Percentiles rank a stretch among this genome's conserved stretches.
Evolutionary conservation across 2,797 vertebrate genomes (phyloP).

Genomic region (Semotilus atromaculatus): DNA sequence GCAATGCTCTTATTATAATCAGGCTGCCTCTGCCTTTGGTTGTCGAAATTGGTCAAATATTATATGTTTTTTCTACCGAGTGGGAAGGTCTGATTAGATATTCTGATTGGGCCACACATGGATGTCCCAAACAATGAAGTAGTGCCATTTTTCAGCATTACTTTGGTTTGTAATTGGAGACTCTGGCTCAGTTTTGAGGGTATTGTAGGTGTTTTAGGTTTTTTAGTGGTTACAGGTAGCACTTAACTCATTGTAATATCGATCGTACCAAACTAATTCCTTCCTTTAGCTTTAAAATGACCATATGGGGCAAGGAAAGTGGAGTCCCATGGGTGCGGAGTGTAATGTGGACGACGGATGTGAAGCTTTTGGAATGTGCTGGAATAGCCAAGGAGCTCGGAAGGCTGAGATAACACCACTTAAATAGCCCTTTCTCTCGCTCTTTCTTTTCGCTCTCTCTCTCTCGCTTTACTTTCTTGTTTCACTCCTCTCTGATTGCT

Average conservation of each 20-base stretch:
- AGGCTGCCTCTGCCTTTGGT: constrained; percentile 34
- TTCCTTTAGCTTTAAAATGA: constrained; percentile 54
- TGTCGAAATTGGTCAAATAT: constrained; percentile 29
- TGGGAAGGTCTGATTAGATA: constrained; percentile 39
- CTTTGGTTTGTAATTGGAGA: constrained; percentile 6
- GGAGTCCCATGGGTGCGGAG: constrained; percentile 50
- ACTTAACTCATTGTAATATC: neutral
- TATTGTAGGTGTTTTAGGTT: neutral
- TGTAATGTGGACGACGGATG: constrained; percentile 56
- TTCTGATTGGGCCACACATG: constrained; percentile 39
- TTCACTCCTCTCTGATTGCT: constrained; percentile 71
- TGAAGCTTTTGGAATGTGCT: constrained; percentile 61
- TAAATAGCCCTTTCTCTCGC: constrained; percentile 56
- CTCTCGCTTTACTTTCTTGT: constrained; percentile 68
- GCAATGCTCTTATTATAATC: constrained; percentile 46
- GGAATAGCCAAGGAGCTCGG: constrained; percentile 54
- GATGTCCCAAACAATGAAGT: constrained; percentile 26
- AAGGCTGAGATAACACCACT: constrained; percentile 60
- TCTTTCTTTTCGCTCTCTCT: constrained; percentile 53
- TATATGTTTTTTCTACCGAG: constrained; percentile 1
- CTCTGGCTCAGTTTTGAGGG: neutral
- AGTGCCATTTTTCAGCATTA: neutral
- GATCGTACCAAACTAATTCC: neutral
- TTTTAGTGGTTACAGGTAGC: neutral
- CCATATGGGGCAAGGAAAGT: constrained; percentile 55